Conservation (phyloP, 2,797 vertebrate genomes). For the Coregonus suidteri region DNA sequence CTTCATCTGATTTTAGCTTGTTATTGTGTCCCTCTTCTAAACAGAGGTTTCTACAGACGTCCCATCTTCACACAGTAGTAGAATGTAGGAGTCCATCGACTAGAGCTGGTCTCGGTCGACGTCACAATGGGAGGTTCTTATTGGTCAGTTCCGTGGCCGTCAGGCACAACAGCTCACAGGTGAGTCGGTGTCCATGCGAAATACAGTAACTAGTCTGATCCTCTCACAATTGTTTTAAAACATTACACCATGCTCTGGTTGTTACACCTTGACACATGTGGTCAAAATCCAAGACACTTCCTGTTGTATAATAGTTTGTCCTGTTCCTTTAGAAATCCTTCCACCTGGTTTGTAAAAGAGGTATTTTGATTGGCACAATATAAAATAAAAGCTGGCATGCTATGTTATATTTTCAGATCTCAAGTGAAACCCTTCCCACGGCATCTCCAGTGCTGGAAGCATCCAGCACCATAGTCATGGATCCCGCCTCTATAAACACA, state of each 20-base stretch:
- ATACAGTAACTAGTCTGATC: not conserved
- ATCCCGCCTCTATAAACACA: constrained; percentile 24
- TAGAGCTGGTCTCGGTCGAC: constrained; percentile 55
- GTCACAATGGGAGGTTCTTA: constrained; percentile 59
- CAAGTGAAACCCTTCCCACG: constrained; percentile 30
- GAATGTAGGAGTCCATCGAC: constrained; percentile 35
- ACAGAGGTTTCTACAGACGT: constrained; percentile 63
- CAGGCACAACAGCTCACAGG: constrained; percentile 77
- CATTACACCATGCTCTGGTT: too few relatives aligned
- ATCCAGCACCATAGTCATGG: constrained; percentile 24
- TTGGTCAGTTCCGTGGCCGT: constrained; percentile 64
- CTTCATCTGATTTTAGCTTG: not conserved
- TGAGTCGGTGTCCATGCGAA: constrained; percentile 32
- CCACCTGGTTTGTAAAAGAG: not conserved
- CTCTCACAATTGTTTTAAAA: too few relatives aligned
- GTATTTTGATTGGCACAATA: not conserved
- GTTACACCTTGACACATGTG: too few relatives aligned
- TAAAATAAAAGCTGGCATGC: not conserved
- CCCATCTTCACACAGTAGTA: constrained; percentile 65
- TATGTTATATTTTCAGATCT: constrained; percentile 41
- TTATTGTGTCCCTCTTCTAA: not conserved
- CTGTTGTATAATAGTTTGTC: not conserved
- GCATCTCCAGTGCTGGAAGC: constrained; percentile 26
- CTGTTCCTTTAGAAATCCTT: not conserved
- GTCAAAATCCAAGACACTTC: too few relatives aligned